Evolutionary conservation across 2,797 vertebrate species (phyloP), one percentile per base, ranked within the genome.

Genomic region (Bucorvus abyssinicus): DNA sequence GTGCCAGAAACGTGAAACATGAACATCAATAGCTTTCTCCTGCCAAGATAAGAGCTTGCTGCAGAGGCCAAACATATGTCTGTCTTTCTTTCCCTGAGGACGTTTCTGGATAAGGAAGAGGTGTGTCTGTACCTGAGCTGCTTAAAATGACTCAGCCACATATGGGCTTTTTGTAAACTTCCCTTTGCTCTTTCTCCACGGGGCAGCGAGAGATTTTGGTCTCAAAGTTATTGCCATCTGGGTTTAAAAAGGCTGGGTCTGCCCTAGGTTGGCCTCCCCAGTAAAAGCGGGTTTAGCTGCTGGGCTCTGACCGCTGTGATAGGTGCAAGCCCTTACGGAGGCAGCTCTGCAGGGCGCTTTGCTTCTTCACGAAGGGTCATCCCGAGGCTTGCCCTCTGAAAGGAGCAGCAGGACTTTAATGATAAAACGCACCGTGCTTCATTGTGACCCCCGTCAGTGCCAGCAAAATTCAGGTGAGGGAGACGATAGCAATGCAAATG

Each of bases 1-100:
- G 90, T 61, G 84, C 77, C 88, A 95, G 90, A 95, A 87, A 95
- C 83, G 69, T 93, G 93, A 97, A 97, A 96, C 75, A 90, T 94
- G 96, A 96, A 91, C 87, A 94, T 73, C 47, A 82, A 89, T 93
- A 95, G 87, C 60, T 95, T 97, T 76, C 83, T 75, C 60, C 92
- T 95, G 90, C 83, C 93, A 95, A 96, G 95, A 97, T 90, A 96
- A 96, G 92, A 89, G 61, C 78, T 89, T 79, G 73, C 84, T 87
- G 60, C 65, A 32, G 90, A 97, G 92, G 89, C 78, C 71, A 95
- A 95, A 95, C 87, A 93, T 89, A 87, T 91, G 87, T 95, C 92
- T 94, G 7, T 78, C 75, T 86, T 80, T 95, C 77, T 93, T 92
- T 79, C 87, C 93, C 81, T 1, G 19, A 84, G 76, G 95, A 96